Conservation (phyloP, 2,797 vertebrate genomes). For the Xerus rutilus region DNA sequence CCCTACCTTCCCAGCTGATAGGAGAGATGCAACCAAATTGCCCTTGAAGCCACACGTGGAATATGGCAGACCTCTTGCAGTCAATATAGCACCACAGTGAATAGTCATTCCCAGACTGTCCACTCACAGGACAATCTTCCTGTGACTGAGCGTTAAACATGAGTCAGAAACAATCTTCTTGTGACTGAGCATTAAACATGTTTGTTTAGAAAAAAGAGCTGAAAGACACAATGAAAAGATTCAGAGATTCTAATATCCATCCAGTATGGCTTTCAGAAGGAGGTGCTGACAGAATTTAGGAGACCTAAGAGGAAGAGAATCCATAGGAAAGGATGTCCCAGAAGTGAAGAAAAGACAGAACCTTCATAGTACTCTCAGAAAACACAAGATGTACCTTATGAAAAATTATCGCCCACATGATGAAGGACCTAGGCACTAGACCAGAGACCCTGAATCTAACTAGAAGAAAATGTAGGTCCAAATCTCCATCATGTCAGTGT, state of each 20-base stretch:
- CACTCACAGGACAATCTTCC: not conserved
- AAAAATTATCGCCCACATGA: not conserved
- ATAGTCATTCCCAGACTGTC: not conserved
- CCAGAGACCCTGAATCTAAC: too few species aligned
- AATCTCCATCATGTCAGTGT: too few species aligned
- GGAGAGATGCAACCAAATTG: not conserved
- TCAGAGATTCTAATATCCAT: not conserved
- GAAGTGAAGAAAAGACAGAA: not conserved
- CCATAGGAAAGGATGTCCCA: accelerated
- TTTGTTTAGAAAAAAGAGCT: not conserved
- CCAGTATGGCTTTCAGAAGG: not conserved
- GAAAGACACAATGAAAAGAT: not conserved
- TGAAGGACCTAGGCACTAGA: too few species aligned
- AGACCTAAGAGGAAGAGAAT: not conserved
- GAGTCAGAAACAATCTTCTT: too few species aligned
- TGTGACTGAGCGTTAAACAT: not conserved
- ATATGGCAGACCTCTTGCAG: accelerated
- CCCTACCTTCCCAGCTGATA: not conserved
- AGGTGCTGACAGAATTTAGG: accelerated
- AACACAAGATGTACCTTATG: not conserved
- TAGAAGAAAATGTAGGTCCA: too few species aligned
- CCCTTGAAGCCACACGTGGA: not conserved
- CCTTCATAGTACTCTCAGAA: not conserved
- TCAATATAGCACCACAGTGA: accelerated
- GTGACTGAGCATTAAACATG: accelerated